Evolutionary conservation across 1,140 invertebrate species (phyloP), one percentile per base, ranked within the genome.

Genomic region (Drosophila funebris): DNA sequence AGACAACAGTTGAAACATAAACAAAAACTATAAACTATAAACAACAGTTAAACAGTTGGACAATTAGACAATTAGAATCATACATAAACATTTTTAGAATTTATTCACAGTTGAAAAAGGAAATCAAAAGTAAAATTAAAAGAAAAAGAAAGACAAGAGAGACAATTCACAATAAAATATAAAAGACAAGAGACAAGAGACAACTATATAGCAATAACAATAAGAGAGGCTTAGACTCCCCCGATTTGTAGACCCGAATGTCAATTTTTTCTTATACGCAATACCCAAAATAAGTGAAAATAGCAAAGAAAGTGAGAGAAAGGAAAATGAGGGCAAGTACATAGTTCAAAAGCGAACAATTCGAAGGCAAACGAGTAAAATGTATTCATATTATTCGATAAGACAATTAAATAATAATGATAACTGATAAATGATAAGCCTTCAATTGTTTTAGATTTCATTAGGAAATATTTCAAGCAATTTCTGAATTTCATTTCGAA

Each of bases 201-300:
- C 29, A 64, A 43, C 48, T 53, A 61, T 24, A 70, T 50, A 62
- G 58, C 61, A 76, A 58, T 29, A 61, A 16, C 52, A 43, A 48
- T 7, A 31, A 36, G 48, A 33, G 14, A 31, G 31, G 31, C 46
- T 13, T 24, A 56, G 22, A 31, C 20, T 31, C 31, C 50, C 5
- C n/a, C 27, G 33, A 33, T 66, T 44, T 22, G 46, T 27, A 31
- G 18, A 70, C 27, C 71, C 78, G 87, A 90, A 90, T 90, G 87
- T 90, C 87, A 90, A 90, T 85, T 90, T 87, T 85, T 77, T 52
- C 9, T 50, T 18, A 50, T 52, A 43, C 37, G 33, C 33, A 69
- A 41, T 46, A 64, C n/a, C n/a, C 8, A 67, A 31, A 43, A 52
- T 24, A 46, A 68, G 6, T 39, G 0, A 37, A 27, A 27, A 31